A percentile compares a stretch with the other conserved stretches of the same genome.
Evolutionary conservation across 2,797 vertebrate species (phyloP).

Genomic region (Etheostoma nigrum): DNA sequence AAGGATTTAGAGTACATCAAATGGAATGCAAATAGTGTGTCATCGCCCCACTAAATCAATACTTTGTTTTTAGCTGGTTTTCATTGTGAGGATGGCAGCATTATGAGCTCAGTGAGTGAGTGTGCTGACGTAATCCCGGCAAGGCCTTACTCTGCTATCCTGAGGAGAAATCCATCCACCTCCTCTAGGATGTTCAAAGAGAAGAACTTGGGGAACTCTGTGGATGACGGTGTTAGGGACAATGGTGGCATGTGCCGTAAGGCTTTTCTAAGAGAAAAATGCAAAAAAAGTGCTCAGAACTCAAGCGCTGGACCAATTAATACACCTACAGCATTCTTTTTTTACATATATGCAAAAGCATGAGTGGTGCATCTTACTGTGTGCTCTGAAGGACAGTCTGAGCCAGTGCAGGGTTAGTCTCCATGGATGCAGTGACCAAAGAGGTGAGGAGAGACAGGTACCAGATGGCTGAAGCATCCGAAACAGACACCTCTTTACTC

Average conservation of each 20-base stretch:
- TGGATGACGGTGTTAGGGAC: slow-evolving; percentile 91
- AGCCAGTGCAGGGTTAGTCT: slow-evolving; percentile 94
- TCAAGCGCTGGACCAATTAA: neutral
- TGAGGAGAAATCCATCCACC: slow-evolving; percentile 95
- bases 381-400: slow-evolving; percentile 96
- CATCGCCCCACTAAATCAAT: slow-evolving; percentile 18
- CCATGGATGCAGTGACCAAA: slow-evolving; percentile 96
- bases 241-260: slow-evolving; percentile 96
- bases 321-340: neutral
- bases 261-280: slow-evolving; percentile 88
- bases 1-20: slow-evolving; percentile 18
- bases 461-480: slow-evolving; percentile 98
- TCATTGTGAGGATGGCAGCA: slow-evolving; percentile 41
- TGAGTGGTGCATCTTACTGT: slow-evolving; percentile 82
- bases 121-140: slow-evolving; percentile 20
- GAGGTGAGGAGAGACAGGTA: slow-evolving; percentile 98
- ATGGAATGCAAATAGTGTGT: neutral
- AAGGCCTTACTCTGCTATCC: slow-evolving; percentile 93
- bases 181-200: slow-evolving; percentile 96
- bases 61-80: slow-evolving; percentile 36
- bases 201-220: slow-evolving; percentile 95
- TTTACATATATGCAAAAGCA: neutral
- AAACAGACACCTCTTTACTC: slow-evolving; percentile 93
- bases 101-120: slow-evolving; percentile 24
- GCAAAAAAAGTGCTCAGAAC: slow-evolving; percentile 18